Base-by-base conservation (phyloP, 2,888 invertebrate species). In the Ophraella communa region DNA sequence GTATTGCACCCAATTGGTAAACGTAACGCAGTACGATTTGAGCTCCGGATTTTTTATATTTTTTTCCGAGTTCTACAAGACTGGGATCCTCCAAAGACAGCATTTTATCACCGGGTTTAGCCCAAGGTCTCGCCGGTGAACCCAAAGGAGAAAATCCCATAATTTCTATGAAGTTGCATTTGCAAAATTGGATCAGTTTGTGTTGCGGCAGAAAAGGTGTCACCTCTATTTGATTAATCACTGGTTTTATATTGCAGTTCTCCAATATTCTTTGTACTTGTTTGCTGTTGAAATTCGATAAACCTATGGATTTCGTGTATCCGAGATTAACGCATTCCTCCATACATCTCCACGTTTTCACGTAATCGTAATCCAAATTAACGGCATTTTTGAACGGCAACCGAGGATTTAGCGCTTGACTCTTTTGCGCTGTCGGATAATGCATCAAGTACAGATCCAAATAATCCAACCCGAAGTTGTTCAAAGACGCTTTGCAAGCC, bases 141-240 rank as follows among this genome's bases (percentile, higher is more conserved):
- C 92, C 93, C 7, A 94, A 85, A 0, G 93, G 93, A 58, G 91
- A 91, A 81, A 93, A 95, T 0, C 91, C 93, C 1, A 90, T 91
- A 10, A 94, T 84, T 0, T 83, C 81, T 87, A 55, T 85, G 85
- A 0, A 86, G 83, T 0, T 86, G 81, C 70, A 85, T 86, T 11
- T 20, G 81, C 93, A 90, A 78, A 87, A 88, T 24, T 88, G 86
- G 27, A 89, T 86, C 58, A 93, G 78, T 73, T 87, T 86, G 69
- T 86, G 85, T 77, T 94, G 91, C 76, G 87, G 89, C 27, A 91
- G 74, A 69, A 85, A 87, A 0, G 89, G 89, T 72, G 87, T 87
- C 51, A 87, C 84, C 80, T 90, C 87, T 73, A 90, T 86, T 93
- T 89, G 88, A 76, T 88, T 87, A 27, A 83, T 84, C 7, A 87